Conservation (phyloP, 1,140 invertebrate genomes). For the Drosophila parabipectinata region DNA sequence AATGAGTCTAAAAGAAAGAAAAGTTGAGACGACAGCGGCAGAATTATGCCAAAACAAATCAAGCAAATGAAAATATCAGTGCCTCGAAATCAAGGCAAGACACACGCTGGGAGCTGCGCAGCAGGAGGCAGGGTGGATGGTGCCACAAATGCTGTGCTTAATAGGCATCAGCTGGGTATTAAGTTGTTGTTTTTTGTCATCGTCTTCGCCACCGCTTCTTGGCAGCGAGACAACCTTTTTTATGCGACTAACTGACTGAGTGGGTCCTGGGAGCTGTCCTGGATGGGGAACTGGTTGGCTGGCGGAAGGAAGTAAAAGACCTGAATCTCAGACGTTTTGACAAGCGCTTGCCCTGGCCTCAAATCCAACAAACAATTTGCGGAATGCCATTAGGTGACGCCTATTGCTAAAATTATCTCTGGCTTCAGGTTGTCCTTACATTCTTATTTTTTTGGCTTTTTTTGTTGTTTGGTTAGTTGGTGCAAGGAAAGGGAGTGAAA, state of each 20-base stretch:
- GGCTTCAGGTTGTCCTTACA: conserved; percentile 35
- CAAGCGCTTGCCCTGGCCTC: conserved; percentile 53
- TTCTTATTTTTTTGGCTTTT: neutral
- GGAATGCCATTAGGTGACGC: conserved; percentile 81
- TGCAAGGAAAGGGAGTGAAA: conserved; percentile 28
- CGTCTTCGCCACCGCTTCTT: conserved; percentile 50
- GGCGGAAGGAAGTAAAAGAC: conserved; percentile 21
- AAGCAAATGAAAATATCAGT: conserved; percentile 82
- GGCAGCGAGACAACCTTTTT: conserved; percentile 77
- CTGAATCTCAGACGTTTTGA: conserved; percentile 53
- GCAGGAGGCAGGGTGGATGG: conserved; percentile 20
- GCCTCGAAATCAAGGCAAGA: conserved; percentile 73
- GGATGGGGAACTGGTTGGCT: neutral
- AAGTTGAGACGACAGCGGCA: conserved; percentile 32
- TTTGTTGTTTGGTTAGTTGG: neutral
- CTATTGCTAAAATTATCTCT: conserved; percentile 74
- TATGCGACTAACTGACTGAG: conserved; percentile 4
- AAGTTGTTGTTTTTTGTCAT: conserved; percentile 78
- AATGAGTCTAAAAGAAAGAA: conserved; percentile 13
- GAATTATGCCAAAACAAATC: conserved; percentile 82
- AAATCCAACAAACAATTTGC: conserved; percentile 73
- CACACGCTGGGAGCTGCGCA: conserved; percentile 52
- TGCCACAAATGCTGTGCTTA: conserved; percentile 81
- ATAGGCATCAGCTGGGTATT: conserved; percentile 83
- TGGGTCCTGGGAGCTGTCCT: neutral